These are phyloP conservation scores for Drosophila novamexicana DNA, from an alignment of 1,140 invertebrate species.

Conservation along the genomic window DNA sequence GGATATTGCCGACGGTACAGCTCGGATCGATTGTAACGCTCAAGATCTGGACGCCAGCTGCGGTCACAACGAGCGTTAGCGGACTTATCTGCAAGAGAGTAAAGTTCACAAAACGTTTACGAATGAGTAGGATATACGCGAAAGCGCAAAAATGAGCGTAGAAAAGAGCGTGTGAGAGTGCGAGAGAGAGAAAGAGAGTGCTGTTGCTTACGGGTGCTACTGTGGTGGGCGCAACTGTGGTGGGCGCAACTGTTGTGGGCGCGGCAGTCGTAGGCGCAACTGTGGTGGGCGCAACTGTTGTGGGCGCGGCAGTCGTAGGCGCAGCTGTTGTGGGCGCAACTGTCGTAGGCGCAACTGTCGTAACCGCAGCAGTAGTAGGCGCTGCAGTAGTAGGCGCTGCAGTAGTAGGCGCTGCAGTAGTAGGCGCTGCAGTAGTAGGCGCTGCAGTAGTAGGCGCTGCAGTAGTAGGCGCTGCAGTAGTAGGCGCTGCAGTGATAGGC, in stretches of 20 bases:
- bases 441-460: not conserved
- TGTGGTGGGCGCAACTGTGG: not conserved
- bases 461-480: not conserved
- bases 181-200: not conserved
- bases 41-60: conserved; percentile 1
- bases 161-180: not conserved
- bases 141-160: too few relatives aligned
- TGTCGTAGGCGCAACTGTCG: not conserved
- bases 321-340: not conserved
- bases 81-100: not conserved
- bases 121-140: not conserved
- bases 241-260: conserved; percentile 1
- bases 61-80: not conserved
- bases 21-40: not conserved
- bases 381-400: not conserved
- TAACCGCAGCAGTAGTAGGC: not conserved
- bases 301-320: not conserved
- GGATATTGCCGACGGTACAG: not conserved
- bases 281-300: not conserved
- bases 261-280: not conserved
- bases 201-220: not conserved
- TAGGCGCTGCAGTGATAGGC: not conserved
- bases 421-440: conserved; percentile 7
- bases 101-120: not conserved
- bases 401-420: not conserved